Evolutionary conservation across 2,113 vertebrate genomes (phyloP), one percentile per base, ranked within the genome.

Genomic region (Pseudopodoces humilis): DNA sequence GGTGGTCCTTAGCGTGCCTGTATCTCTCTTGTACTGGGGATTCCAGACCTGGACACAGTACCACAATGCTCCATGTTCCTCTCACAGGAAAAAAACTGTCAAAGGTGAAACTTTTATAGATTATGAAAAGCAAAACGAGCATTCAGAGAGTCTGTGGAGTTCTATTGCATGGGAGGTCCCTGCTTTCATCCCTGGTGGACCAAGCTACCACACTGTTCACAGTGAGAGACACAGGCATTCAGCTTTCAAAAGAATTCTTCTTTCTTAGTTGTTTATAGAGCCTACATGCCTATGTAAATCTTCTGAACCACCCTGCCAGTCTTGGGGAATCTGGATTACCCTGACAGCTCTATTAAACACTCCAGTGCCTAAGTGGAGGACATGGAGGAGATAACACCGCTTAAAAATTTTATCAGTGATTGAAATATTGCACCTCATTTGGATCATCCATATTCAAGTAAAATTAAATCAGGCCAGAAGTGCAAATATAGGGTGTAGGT

Each of bases 151-250:
- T 41, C 33, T 39, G 10, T 21, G 15, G 15, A 9, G 6, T 82
- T 7, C 59, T 46, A 15, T 17, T 37, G 8, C 2, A 0, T 49
- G 19, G 13, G 31, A 65, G 3, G 5, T 56, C 37, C 65, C 31
- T 63, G 22, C 13, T 78, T 4, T 58, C 19, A 27, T 56, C 30
- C n/a, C n/a, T 65, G 55, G 13, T 24, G 27, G 41, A 65, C 56
- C 6, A 44, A 35, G 35, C 6, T 50, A 56, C 41, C 22, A 33
- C 1, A 4, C 5, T 70, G n/a, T 22, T 85, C 43, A 43, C 39
- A 70, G 11, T 25, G 52, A 74, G 19, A 46, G 33, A 46, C n/a
- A 33, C 7, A 37, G 30, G 15, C 25, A 37, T 76, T 37, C 68
- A 53, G 15, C 15, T 88, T 79, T 83, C 44, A 79, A 62, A 59